Conservation (phyloP, 2,797 vertebrate genomes). For the Chaetodon trifasciatus region DNA sequence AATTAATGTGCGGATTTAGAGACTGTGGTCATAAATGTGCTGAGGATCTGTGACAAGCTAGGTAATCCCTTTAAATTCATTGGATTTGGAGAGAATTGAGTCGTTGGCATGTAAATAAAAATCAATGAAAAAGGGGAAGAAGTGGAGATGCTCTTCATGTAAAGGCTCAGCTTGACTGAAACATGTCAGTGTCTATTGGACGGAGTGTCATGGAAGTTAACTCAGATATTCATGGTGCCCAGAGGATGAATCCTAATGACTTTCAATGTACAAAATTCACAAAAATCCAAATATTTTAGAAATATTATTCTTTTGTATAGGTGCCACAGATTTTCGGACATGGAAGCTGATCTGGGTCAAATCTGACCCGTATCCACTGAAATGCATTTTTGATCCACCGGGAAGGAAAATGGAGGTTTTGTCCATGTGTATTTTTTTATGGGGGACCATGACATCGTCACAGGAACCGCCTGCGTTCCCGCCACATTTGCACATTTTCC, state of each 20-base stretch:
- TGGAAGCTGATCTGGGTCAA: no score
- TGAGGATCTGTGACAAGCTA: not conserved
- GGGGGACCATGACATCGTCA: no score
- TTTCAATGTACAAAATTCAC: not conserved
- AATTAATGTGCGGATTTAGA: constrained; percentile 26
- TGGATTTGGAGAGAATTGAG: not conserved
- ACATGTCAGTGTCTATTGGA: not conserved
- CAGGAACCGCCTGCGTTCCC: no score
- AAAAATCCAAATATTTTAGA: no score
- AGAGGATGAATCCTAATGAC: not conserved
- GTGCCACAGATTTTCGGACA: no score
- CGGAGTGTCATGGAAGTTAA: not conserved
- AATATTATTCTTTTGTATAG: no score
- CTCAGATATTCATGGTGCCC: not conserved
- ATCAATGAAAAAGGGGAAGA: not conserved
- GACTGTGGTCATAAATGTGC: not conserved
- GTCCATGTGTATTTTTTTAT: no score
- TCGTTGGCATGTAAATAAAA: constrained; percentile 7
- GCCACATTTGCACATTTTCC: no score
- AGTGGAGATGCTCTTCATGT: not conserved
- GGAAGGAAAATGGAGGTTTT: no score
- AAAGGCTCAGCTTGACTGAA: not conserved
- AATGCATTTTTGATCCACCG: no score
- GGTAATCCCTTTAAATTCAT: not conserved
- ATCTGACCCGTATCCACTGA: no score